Base-by-base conservation (phyloP, 2,113 vertebrate genomes). In the Colossoma macropomum region DNA sequence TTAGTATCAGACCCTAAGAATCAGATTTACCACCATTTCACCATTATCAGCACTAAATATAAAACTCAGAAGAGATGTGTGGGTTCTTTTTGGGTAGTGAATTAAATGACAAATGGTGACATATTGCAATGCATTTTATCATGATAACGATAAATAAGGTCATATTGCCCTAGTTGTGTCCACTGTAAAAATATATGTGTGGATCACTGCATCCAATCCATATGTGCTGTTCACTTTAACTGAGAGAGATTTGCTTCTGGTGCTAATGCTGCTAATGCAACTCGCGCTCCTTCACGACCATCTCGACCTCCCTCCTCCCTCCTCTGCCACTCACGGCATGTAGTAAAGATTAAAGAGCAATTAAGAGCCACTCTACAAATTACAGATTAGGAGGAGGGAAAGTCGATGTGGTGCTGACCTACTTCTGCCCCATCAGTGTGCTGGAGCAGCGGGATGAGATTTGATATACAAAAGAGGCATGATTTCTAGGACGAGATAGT, bases 281-380 rank as follows among this genome's bases (percentile, higher is more conserved):
- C 17, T 54, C 69, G 27, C 16, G 25, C 52, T 84, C 77, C 48
- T 77, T 75, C 52, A 73, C 62, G 71, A 65, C n/a, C 73, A 48
- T 56, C 73, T 28, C 70, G 12, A 12, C 19, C 73, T 30, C 32
- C 21, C 45, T 16, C 54, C 81, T 38, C 41, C 77, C 62, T 25
- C 45, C 25, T 56, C 56, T 28, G 78, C 54, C 34, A 45, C 28
- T 80, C 48, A 45, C 56, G 56, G 41, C 28, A 45, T 87, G 68
- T 77, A 77, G 68, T 77, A 77, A 81, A 85, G 78, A 87, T 81
- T 88, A 84, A 84, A 88, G 78, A 72, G 87, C 84, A 84, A 86
- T 88, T 85, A 77, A 59, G 41, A 84, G 48, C 78, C 63, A 65
- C 81, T 81, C 81, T 45, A 60, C 27, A 16, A 82, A 81, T 86